Base-by-base conservation (phyloP, 2,113 vertebrate species). In the Petrocephalus zakoni region DNA sequence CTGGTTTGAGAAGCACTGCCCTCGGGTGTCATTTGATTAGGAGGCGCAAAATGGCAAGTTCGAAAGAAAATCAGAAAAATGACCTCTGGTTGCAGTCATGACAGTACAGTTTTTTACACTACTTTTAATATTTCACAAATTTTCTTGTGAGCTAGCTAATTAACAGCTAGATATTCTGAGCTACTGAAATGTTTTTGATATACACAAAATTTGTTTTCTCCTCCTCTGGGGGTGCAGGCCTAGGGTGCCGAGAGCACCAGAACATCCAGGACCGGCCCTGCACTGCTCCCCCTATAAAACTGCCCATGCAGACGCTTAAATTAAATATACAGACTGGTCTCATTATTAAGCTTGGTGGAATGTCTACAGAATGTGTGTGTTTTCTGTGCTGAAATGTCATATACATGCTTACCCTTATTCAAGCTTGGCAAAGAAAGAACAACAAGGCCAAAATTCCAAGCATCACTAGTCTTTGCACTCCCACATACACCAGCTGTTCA, bases 401-500 rank as follows among this genome's bases (percentile, higher is more conserved):
- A n/a, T 56, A 21, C 46, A 5, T 21, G 17, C 42, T 1, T 87
- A 2, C 21, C 87, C 78, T 29, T 82, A 85, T 91, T 89, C 25
- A 19, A 25, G 29, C 4, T 8, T 81, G 90, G 84, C 90, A 90
- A 61, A 81, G 17, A 49, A 83, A 53, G 5, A 55, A 49, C 56
- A 53, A 19, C 49, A 88, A 68, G n/a, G 34, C 11, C 46, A 87
- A n/a, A 25, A 89, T 88, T 88, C 83, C 87, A 90, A 19, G 88
- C 88, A 85, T 91, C 91, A 15, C 8, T 55, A 1, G 52, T 55
- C 13, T 55, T 55, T 15, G 5, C 8, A 49, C 92, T 89, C 83
- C 87, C 83, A n/a, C 17, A 53, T 47, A 49, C 81, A 21, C 83
- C 94, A 95, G 93, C 93, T 94, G 94, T 93, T 94, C 88, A 90